Conservation (phyloP, 92 coral and sea anemone species). For the Phenganax marumi region DNA sequence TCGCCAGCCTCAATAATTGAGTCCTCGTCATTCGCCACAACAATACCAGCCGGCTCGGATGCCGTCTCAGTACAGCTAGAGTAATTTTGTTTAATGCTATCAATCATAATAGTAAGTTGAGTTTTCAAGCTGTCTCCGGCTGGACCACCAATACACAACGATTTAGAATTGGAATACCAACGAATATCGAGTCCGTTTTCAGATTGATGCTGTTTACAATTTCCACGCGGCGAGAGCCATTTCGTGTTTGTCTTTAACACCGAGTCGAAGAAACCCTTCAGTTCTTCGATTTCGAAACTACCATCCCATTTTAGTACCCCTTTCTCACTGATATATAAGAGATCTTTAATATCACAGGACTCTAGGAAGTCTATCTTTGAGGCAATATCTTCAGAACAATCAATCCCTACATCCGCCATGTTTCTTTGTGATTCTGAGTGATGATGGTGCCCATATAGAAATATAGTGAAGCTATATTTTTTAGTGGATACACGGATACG, state of each 20-base stretch:
- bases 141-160: slow-evolving; percentile 6
- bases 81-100: too few relatives aligned
- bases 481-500: slow-evolving; percentile 12
- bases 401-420: too few relatives aligned
- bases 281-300: slow-evolving; percentile 12
- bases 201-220: slow-evolving; percentile 22
- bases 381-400: too few relatives aligned
- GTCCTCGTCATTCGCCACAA: too few relatives aligned
- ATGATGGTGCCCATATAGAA: too few relatives aligned
- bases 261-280: slow-evolving; percentile 28
- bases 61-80: too few relatives aligned
- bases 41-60: too few relatives aligned
- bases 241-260: slow-evolving; percentile 9
- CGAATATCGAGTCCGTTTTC: slow-evolving; percentile 22
- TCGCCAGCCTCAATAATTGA: too few relatives aligned
- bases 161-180: slow-evolving; percentile 26
- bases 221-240: slow-evolving; percentile 22
- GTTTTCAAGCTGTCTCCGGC: slow-evolving; percentile 14
- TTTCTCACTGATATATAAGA: slow-evolving; percentile 21
- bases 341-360: too few relatives aligned
- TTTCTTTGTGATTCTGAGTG: too few relatives aligned
- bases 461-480: too few relatives aligned
- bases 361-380: too few relatives aligned
- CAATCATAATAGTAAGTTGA: not conserved
- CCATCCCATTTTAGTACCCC: slow-evolving; percentile 31